Evolutionary conservation across 1,140 invertebrate species (phyloP), one percentile per base, ranked within the genome.

Genomic region (Drosophila trapezifrons): DNA sequence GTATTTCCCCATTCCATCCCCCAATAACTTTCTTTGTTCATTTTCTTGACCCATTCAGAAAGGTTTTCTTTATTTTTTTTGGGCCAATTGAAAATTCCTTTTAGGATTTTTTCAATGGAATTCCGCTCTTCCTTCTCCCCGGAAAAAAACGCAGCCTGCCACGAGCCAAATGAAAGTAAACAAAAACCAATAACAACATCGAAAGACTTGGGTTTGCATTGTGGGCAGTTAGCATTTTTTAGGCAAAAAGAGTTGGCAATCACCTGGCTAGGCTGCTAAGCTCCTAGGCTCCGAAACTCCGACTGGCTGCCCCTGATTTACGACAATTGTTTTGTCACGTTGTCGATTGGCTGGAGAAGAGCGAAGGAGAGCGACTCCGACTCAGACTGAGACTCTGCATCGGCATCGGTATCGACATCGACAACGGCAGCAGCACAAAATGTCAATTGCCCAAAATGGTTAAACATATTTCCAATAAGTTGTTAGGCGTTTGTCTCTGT

Each of bases 391-490:
- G n/a, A 18, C 15, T 20, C 13, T 7, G 22, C 22, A 22, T 22
- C 22, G 12, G 13, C 35, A 4, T 4, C 6, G 40, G 17, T n/a
- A 10, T 29, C n/a, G 56, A 29, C 1, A n/a, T 9, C 47, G 25
- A 18, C 10, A 29, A 8, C 43, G 35, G 80, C 80, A 80, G 80
- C 72, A 56, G 59, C n/a, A n/a, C n/a, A 43, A 87, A 85, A 85
- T 85, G 82, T 85, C 82, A 85, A 85, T 87, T 85, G 83, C 75
- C 82, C 78, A 71, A 80, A 85, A 87, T 76, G 82, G 78, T 75
- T 87, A 87, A 87, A 82, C 82, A 85, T 85, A 87, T 85, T 85
- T 87, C 63, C 83, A 87, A 85, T 85, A 87, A 85, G 78, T 82
- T 78, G 82, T 87, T 85, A 82, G 81, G 75, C 81, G 83, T 82